These are phyloP conservation scores for Macrobrachium nipponense DNA, from an alignment of 1,140 invertebrate genomes.

Conservation along the genomic window DNA sequence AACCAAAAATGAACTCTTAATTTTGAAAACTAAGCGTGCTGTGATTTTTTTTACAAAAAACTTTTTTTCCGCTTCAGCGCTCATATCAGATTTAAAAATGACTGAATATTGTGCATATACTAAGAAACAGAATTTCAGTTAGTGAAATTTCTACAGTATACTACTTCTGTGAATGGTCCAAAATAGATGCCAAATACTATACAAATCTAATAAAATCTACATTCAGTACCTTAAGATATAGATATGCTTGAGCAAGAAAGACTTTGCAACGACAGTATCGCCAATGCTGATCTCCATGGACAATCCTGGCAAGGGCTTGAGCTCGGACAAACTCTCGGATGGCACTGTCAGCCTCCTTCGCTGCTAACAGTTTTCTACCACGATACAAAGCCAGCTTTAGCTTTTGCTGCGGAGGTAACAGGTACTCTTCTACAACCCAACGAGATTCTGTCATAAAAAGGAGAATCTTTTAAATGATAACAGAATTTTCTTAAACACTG, in stretches of 20 bases:
- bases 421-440: constrained; percentile 49
- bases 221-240: constrained; percentile 58
- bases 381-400: constrained; percentile 59
- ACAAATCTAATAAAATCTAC: not conserved
- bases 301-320: constrained; percentile 57
- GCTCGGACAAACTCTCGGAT: constrained; percentile 56
- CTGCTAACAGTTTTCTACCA: constrained; percentile 47
- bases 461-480: not conserved
- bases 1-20: no score
- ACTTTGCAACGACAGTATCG: constrained; percentile 55
- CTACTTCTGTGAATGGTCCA: not conserved
- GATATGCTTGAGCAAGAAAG: constrained; percentile 56
- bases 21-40: no score
- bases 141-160: not conserved
- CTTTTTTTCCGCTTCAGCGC: no score
- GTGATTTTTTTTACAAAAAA: no score
- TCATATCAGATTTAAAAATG: no score
- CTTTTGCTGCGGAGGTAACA: constrained; percentile 53
- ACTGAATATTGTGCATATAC: no score
- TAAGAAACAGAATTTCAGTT: no score
- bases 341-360: constrained; percentile 44
- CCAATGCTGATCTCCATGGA: constrained; percentile 62
- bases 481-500: not conserved
- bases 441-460: constrained; percentile 28
- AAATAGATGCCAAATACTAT: not conserved